Conservation (phyloP, 1,140 invertebrate genomes). For the Trichogramma pretiosum region DNA sequence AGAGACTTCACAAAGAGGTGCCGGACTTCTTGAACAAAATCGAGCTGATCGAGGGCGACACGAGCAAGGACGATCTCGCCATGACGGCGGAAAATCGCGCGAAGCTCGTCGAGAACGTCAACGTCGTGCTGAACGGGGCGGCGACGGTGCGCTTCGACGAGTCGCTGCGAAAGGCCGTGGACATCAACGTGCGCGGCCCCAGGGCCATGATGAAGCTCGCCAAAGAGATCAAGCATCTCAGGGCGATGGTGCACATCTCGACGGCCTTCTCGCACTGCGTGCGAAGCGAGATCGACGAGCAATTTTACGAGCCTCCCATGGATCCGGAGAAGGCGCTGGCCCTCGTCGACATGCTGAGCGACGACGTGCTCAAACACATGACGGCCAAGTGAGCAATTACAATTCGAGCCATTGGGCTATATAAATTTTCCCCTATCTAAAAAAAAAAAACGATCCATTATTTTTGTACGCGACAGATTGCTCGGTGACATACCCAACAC, state of each 20-base stretch:
- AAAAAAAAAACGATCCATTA: not conserved
- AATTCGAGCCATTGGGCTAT: no score
- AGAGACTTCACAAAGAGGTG: conserved; percentile 38
- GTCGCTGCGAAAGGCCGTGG: conserved; percentile 54
- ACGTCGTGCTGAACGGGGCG: conserved; percentile 79
- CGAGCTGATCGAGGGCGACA: conserved; percentile 53
- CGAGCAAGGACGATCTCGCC: conserved; percentile 48
- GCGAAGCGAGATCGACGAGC: conserved; percentile 52
- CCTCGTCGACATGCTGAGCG: conserved; percentile 37
- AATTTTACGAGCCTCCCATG: conserved; percentile 44
- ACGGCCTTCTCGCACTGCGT: conserved; percentile 64
- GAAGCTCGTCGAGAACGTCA: conserved; percentile 38
- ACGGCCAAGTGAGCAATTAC: conserved; percentile 38
- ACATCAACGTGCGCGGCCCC: conserved; percentile 55
- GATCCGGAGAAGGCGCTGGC: conserved; percentile 41
- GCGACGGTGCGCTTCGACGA: conserved; percentile 87
- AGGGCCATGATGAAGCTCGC: conserved; percentile 51
- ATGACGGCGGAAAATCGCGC: conserved; percentile 46
- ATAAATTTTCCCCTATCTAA: no score
- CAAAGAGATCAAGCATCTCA: conserved; percentile 56
- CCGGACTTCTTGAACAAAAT: conserved; percentile 47
- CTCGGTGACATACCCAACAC: conserved; percentile 74
- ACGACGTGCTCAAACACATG: conserved; percentile 33
- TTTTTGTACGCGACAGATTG: conserved; percentile 44
- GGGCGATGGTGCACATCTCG: conserved; percentile 52